These are phyloP conservation scores for Ophion ventricosus DNA, from an alignment of 2,888 invertebrate genomes.

Conservation along the genomic window DNA sequence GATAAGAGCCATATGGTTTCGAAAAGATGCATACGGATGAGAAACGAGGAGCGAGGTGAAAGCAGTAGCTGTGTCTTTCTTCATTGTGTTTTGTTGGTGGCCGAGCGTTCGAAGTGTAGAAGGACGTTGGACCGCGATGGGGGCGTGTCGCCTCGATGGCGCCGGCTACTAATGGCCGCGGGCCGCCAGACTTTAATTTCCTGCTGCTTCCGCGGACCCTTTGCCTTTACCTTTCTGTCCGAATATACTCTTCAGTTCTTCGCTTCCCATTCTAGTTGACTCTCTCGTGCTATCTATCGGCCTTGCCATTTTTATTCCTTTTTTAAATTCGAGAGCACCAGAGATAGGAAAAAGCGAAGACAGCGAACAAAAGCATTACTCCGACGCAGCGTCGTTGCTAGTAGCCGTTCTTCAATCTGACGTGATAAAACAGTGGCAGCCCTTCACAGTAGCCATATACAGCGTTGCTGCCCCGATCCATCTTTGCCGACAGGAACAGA, in stretches of 20 bases:
- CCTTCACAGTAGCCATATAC: constrained; percentile 68
- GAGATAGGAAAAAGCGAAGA: constrained; percentile 29
- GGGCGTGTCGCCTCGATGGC: constrained; percentile 84
- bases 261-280: constrained; percentile 70
- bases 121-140: constrained; percentile 79
- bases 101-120: constrained; percentile 51
- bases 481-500: constrained; percentile 58
- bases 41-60: constrained; percentile 65
- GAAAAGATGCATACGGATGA: constrained; percentile 66
- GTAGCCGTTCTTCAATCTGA: constrained; percentile 43
- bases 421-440: constrained; percentile 47
- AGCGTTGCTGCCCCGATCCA: constrained; percentile 57
- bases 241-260: constrained; percentile 75
- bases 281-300: constrained; percentile 66
- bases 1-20: constrained; percentile 33
- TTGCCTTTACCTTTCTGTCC: constrained; percentile 80
- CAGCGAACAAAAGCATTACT: constrained; percentile 34
- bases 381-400: constrained; percentile 29
- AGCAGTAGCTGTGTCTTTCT: constrained; percentile 54
- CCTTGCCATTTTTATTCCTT: constrained; percentile 42
- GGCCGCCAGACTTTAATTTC: constrained; percentile 84
- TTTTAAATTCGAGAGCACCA: constrained; percentile 42
- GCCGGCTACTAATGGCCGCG: constrained; percentile 84
- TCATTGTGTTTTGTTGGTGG: constrained; percentile 65
- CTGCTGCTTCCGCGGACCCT: constrained; percentile 83